Evolutionary conservation across 2,888 invertebrate species (phyloP).

Genomic region (Periphyllus acericola): DNA sequence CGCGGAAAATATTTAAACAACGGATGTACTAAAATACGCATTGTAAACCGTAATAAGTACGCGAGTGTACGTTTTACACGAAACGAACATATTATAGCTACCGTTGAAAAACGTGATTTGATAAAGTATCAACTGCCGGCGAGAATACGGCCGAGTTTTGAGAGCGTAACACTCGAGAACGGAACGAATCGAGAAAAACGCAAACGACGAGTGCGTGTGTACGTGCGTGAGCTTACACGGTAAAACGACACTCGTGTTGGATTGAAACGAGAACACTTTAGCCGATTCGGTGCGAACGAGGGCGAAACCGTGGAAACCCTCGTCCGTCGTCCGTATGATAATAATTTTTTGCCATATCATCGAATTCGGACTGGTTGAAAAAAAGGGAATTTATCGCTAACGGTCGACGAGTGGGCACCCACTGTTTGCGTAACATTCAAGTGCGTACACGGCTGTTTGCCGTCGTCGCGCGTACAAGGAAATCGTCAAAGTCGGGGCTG

Average conservation of each 20-base stretch:
- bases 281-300: background rate
- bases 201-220: background rate
- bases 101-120: background rate
- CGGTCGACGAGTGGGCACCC: too few relatives aligned
- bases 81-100: background rate
- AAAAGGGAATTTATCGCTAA: too few relatives aligned
- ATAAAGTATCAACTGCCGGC: background rate
- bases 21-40: background rate
- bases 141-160: background rate
- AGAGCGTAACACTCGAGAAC: slow-evolving; percentile 6
- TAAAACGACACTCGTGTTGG: background rate
- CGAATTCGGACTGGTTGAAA: too few relatives aligned
- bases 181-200: background rate
- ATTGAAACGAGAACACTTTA: background rate
- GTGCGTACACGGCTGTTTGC: too few relatives aligned
- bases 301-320: too few relatives aligned
- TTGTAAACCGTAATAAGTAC: background rate
- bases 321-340: background rate
- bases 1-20: too few relatives aligned
- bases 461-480: too few relatives aligned
- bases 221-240: background rate
- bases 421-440: too few relatives aligned
- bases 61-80: background rate
- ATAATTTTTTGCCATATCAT: too few relatives aligned
- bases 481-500: too few relatives aligned